Evolutionary conservation across 1,140 invertebrate genomes (phyloP).

Genomic region (Trinorchestia longiramus): DNA sequence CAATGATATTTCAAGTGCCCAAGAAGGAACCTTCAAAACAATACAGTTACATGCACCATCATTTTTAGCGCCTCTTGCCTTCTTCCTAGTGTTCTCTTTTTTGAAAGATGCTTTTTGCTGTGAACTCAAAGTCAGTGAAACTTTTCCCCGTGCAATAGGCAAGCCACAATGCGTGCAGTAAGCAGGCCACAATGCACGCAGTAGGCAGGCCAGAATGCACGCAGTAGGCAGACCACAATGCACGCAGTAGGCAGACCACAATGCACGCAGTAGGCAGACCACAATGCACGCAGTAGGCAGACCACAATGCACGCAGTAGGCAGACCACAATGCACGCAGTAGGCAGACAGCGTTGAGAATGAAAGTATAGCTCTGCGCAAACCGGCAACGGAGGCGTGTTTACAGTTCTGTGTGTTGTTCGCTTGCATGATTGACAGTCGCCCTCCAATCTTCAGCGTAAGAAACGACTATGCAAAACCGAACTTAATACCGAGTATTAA

Average conservation of each 20-base stretch:
- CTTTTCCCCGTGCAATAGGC: background rate
- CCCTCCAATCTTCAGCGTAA: background rate
- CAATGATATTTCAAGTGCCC: background rate
- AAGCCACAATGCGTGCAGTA: background rate
- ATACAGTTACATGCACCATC: background rate
- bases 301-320: too few species aligned
- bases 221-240: too few species aligned
- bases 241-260: too few species aligned
- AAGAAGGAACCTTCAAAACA: background rate
- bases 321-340: too few species aligned
- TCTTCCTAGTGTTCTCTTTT: background rate
- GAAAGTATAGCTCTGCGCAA: background rate
- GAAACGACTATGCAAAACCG: background rate
- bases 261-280: too few species aligned
- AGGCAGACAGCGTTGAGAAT: too few species aligned
- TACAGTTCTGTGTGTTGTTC: background rate
- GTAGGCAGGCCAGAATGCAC: too few species aligned
- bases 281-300: too few species aligned
- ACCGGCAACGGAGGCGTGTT: background rate
- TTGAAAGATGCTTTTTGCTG: background rate
- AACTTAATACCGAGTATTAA: background rate
- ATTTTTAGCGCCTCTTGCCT: background rate
- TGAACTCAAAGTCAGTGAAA: background rate
- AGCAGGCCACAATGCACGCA: background rate
- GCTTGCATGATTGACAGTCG: background rate